Evolutionary conservation across 1,140 invertebrate species (phyloP).

Genomic region (Drosophila melanica): DNA sequence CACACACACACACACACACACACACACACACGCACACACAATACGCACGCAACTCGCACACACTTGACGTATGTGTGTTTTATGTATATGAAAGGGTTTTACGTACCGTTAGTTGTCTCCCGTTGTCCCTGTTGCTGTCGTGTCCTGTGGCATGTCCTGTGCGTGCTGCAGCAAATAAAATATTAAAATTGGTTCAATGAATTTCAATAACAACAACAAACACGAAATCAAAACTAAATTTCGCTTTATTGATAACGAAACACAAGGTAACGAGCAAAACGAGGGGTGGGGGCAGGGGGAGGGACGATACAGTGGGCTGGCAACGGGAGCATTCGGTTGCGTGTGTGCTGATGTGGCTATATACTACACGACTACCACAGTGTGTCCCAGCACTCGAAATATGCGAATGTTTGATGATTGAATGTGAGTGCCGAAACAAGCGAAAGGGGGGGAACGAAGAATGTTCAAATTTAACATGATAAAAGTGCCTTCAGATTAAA

Average conservation of each 20-base stretch:
- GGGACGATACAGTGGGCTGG: slow-evolving; percentile 1
- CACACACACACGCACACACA: slow-evolving; percentile 18
- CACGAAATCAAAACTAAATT: slow-evolving; percentile 83
- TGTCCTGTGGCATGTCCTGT: slow-evolving; percentile 47
- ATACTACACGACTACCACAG: slow-evolving; percentile 5
- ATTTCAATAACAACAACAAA: slow-evolving; percentile 83
- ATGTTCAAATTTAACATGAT: no score
- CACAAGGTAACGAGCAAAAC: slow-evolving; percentile 61
- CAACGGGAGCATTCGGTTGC: slow-evolving; percentile 34
- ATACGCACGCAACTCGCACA: slow-evolving; percentile 28
- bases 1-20: neutral
- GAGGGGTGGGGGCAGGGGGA: neutral
- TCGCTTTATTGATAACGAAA: slow-evolving; percentile 81
- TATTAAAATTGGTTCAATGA: slow-evolving; percentile 83
- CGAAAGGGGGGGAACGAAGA: neutral
- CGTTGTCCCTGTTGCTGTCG: slow-evolving; percentile 15
- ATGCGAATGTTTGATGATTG: slow-evolving; percentile 14
- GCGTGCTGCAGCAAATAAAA: slow-evolving; percentile 82
- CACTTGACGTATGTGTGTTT: slow-evolving; percentile 33
- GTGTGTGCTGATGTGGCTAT: slow-evolving; percentile 66
- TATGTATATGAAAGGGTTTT: slow-evolving; percentile 66
- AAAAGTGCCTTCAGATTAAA: no score
- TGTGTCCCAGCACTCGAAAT: neutral
- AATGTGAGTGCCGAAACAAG: neutral
- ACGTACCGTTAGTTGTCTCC: slow-evolving; percentile 70